phyloP scores from a whole-genome alignment of 2,797 vertebrate species.

The Jordanella pulchra region DNA sequence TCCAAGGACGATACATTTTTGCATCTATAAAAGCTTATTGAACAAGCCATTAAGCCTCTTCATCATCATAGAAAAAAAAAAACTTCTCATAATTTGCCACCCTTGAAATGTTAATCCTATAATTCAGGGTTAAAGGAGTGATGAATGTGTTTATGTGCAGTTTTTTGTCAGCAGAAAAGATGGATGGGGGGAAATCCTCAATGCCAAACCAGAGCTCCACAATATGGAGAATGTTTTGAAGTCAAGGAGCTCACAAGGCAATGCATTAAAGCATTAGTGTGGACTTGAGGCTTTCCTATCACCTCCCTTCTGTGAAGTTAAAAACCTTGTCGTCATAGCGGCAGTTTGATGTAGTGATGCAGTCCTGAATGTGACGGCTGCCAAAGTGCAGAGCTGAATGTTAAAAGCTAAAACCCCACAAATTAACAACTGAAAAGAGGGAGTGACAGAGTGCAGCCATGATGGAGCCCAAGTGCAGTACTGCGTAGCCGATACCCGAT shows the following conservation, averaged over 20 bases:
- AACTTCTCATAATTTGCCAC: conserved; percentile 54
- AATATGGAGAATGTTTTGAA: conserved; percentile 19
- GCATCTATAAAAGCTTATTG: conserved; percentile 47
- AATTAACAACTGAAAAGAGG: conserved; percentile 68
- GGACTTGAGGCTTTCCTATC: conserved; percentile 15
- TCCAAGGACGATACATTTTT: conserved; percentile 64
- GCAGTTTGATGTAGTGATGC: conserved; percentile 64
- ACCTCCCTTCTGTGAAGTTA: conserved; percentile 26
- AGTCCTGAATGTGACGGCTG: conserved; percentile 61
- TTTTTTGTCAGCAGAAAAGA: conserved; percentile 28
- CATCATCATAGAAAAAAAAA: conserved; percentile 22
- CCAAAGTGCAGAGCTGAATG: conserved; percentile 47
- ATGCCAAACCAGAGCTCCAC: conserved; percentile 37
- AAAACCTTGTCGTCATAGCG: conserved; percentile 53
- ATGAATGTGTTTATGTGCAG: conserved; percentile 37
- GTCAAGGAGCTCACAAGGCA: conserved; percentile 8
- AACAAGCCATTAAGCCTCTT: conserved; percentile 65
- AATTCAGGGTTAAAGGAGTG: conserved; percentile 43
- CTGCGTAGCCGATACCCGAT: conserved; percentile 59
- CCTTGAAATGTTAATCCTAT: conserved; percentile 52
- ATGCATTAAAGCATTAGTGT: conserved; percentile 19
- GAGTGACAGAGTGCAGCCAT: conserved; percentile 65
- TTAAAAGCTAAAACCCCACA: conserved; percentile 56
- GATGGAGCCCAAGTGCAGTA: conserved; percentile 67
- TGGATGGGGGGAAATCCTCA: conserved; percentile 21